Evolutionary conservation across 2,797 vertebrate genomes (phyloP).

Genomic region (Tenualosa ilisha): DNA sequence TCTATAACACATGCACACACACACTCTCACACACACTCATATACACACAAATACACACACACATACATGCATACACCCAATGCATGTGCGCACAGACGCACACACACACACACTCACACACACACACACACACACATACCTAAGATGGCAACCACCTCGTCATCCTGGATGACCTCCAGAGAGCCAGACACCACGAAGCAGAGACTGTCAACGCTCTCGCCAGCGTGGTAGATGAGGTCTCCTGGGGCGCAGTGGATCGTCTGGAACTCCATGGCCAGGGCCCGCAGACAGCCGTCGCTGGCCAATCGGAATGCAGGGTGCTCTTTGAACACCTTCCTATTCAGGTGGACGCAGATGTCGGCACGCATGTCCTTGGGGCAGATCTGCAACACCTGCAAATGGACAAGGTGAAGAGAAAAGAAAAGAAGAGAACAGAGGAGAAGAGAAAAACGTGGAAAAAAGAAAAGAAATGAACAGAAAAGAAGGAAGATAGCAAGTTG

Average conservation of each 20-base stretch:
- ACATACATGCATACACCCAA: not conserved
- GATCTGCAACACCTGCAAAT: slow-evolving; percentile 90
- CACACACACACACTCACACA: not conserved
- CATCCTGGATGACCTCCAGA: slow-evolving; percentile 97
- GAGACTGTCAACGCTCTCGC: slow-evolving; percentile 96
- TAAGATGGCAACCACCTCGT: slow-evolving; percentile 98
- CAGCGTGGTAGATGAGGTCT: slow-evolving; percentile 95
- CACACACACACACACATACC: slow-evolving; percentile 74
- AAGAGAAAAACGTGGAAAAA: not conserved
- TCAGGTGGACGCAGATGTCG: slow-evolving; percentile 96
- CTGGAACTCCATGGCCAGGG: slow-evolving; percentile 98
- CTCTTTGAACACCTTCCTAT: slow-evolving; percentile 98
- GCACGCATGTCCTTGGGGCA: slow-evolving; percentile 99
- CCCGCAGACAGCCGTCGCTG: slow-evolving; percentile 91
- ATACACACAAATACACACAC: not conserved
- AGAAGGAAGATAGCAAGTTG: not conserved
- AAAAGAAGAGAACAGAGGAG: not conserved
- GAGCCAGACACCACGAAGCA: slow-evolving; percentile 98
- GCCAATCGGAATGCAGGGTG: slow-evolving; percentile 95
- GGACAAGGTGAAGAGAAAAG: not conserved
- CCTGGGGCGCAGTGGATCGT: slow-evolving; percentile 96
- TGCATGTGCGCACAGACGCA: not conserved
- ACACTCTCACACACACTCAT: not conserved
- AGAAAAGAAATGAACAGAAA: not conserved
- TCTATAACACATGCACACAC: no score